Evolutionary conservation across 2,113 vertebrate species (phyloP), one percentile per base, ranked within the genome.

Genomic region (Platysteira castanea): DNA sequence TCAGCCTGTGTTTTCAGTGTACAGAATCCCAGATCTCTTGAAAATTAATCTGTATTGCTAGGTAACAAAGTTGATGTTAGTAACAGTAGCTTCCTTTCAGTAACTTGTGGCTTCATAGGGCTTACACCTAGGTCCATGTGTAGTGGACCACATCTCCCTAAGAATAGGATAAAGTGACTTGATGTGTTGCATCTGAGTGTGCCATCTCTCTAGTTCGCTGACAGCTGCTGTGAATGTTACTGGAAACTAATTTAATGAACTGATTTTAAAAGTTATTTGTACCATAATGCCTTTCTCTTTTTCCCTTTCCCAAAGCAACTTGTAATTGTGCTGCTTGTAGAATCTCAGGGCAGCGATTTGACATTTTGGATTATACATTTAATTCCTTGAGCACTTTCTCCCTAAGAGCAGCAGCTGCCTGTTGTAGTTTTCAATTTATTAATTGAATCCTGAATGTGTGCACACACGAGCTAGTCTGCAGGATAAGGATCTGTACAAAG

Each of bases 311-410:
- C 64, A 64, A 87, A 93, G 88, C 64, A 86, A 96, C 52, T 89
- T 90, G 37, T 81, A 87, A 65, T 49, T 84, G 64, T 93, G 53
- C 53, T 79, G 83, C 71, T 8, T 82, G 90, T 52, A 87, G 89
- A 75, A 76, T 92, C 69, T 94, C 80, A 84, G 65, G 73, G 80
- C 86, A 95, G 92, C 42, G 69, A 90, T 87, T 87, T 84, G 47
- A 89, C 65, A 50, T 90, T 96, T 84, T 78, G 83, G 93, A 87
- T 95, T 92, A 89, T 42, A 60, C 31, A 33, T 52, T 94, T 92
- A 84, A 94, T 92, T 96, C 88, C 83, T 94, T 81, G 69, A 84
- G 76, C 52, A 84, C 35, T 84, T 95, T 68, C 46, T 37, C 64
- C 50, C 64, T 37, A 81, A 84, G 76, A 96, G 64, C 83, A 95